Base-by-base conservation (phyloP, 1,140 invertebrate genomes). In the Hormaphis cornu region DNA sequence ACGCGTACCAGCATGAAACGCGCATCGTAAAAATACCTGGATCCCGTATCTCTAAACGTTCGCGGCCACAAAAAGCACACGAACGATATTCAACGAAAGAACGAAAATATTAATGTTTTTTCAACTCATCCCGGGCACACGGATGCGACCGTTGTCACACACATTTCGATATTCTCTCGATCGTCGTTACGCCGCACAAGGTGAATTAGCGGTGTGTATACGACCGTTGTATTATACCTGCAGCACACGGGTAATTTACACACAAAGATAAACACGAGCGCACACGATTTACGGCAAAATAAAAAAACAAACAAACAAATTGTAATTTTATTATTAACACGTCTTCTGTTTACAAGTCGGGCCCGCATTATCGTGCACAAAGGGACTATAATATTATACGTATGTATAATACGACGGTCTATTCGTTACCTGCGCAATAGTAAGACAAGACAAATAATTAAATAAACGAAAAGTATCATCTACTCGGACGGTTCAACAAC, bases 241-340 rank as follows among this genome's bases (percentile, higher is more conserved):
- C 44, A 24, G 56, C 40, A 63, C 42, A 46, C 44, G 61, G 61
- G 61, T 66, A 35, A 66, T 50, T 63, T 66, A 50, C 61, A 66
- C 61, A 50, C 50, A 50, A 50, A 33, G 61, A 66, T 66, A 66
- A 66, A 66, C 20, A 12, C 42, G 12, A n/a, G 35, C 42, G 8
- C 16, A 16, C 16, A n/a, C 58, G 58, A 56, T 56, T 28, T 40
- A 58, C 35, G 2, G 54, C 24, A 9, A 30, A 33, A 30, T 33
- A 12, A 18, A 33, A 54, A 24, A 33, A 54, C 20, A 54, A 54
- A 7, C 28, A 54, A 7, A 7, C 30, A 2, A 22, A 33, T 30
- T 56, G 28, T 56, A 14, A 35, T 28, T 40, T 22, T 59, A 40
- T 35, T 40, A 40, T 6, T 18, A 20, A 6, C 6, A 26, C 30